Evolutionary conservation across 2,797 vertebrate genomes (phyloP), one percentile per base, ranked within the genome.

Genomic region (Lacerta agilis): DNA sequence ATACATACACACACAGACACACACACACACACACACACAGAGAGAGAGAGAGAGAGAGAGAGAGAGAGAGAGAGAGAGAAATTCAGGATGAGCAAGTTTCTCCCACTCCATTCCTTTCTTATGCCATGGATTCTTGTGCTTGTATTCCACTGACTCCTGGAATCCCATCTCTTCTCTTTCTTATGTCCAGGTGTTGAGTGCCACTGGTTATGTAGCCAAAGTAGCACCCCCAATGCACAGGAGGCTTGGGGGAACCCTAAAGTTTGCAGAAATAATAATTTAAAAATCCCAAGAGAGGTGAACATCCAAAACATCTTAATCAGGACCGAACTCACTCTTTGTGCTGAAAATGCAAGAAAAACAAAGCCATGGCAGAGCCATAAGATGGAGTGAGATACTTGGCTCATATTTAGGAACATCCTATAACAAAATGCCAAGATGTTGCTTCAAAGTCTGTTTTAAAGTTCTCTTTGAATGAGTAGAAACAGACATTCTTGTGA

Each of bases 361-460:
- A 43, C 33, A 55, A 45, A 61, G 36, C 8, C n/a, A 79, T 79
- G 5, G 20, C 36, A 41, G 3, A 33, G 11, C 49, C 49, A 55
- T 55, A 55, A 55, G 49, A 55, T 55, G 49, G 49, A 55, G 49
- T 55, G 49, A 15, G 49, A 55, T 55, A 4, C 49, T 55, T 55
- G 76, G 23, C 33, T 77, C 43, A 36, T 9, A 7, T 66, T 67
- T 77, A 82, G 36, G 64, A 82, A 82, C 0, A 86, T 49, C 5
- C 13, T 6, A 13, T 38, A 2, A 77, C 81, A 90, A 86, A 73
- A 45, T 1, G 43, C 7, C 8, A 76, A 2, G 82, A 15, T 45
- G 20, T 82, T 72, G 15, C 41, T 77, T 82, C 58, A 89, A 92
- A 87, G 33, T n/a, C 64, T 7, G 87, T 49, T 25, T 91, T 80